A percentile compares a stretch with the other conserved stretches of the same genome.
Evolutionary conservation across 2,113 vertebrate species (phyloP).

Genomic region (Colaptes auratus): DNA sequence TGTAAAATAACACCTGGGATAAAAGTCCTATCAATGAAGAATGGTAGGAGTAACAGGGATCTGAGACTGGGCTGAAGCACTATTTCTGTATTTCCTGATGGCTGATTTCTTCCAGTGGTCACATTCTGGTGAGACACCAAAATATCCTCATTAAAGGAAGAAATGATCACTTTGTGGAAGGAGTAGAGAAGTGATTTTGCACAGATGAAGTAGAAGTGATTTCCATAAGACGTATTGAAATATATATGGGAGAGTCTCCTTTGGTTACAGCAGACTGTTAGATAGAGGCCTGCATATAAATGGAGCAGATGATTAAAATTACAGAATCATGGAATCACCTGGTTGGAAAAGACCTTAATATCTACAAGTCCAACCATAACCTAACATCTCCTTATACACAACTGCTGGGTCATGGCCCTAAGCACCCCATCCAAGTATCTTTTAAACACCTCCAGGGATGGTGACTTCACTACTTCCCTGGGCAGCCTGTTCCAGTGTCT

Average conservation of each 20-base stretch:
- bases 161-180: not conserved
- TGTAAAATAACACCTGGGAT: not conserved
- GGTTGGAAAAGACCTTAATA: no score
- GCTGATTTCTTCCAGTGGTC: not conserved
- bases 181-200: not conserved
- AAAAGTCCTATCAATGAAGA: not conserved
- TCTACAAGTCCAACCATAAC: no score
- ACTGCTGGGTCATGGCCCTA: no score
- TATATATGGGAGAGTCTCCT: not conserved
- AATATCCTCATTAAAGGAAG: not conserved
- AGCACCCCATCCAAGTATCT: no score
- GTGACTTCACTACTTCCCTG: no score
- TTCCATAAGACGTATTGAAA: not conserved
- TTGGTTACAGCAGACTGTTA: not conserved
- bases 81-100: not conserved
- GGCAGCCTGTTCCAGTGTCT: no score
- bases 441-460: no score
- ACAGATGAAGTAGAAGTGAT: not conserved
- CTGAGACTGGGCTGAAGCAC: not conserved
- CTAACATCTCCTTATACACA: no score
- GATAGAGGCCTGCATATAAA: not conserved
- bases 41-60: not conserved
- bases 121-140: accelerated
- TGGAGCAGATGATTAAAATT: not conserved
- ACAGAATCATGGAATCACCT: no score